Conservation (phyloP, 2,113 vertebrate species). For the Trinectes maculatus region DNA sequence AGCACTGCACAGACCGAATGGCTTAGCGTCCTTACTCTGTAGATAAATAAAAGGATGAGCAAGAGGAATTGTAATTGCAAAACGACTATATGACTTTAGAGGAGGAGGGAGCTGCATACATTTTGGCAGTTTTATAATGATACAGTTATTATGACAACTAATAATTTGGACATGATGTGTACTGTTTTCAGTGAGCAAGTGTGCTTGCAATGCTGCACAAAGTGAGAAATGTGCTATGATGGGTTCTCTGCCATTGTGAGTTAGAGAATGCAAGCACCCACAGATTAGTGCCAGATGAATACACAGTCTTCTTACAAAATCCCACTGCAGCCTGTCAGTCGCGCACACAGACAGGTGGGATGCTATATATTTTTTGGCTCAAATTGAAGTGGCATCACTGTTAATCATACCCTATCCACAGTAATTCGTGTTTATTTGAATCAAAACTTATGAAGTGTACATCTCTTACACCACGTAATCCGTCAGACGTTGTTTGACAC, state of each 20-base stretch:
- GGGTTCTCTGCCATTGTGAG: conserved; percentile 46
- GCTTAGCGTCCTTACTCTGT: conserved; percentile 59
- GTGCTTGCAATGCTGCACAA: conserved; percentile 58
- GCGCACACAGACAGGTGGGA: conserved; percentile 33
- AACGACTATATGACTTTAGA: conserved; percentile 56
- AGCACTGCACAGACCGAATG: conserved; percentile 66
- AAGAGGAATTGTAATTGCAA: conserved; percentile 52
- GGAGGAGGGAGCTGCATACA: conserved; percentile 37
- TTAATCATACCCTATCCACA: neutral
- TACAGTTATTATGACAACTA: conserved; percentile 56
- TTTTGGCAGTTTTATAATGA: conserved; percentile 49
- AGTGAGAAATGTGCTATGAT: conserved; percentile 50
- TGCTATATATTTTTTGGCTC: conserved; percentile 8
- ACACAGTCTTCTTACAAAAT: conserved; percentile 46
- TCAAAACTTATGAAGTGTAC: neutral
- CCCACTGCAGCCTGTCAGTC: conserved; percentile 20
- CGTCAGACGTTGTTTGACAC: conserved; percentile 1
- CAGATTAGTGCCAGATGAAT: conserved; percentile 52
- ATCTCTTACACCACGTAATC: neutral
- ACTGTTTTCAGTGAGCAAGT: conserved; percentile 32
- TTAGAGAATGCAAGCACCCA: conserved; percentile 48
- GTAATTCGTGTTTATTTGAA: conserved; percentile 17
- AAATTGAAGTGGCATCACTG: neutral
- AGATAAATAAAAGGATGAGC: conserved; percentile 70
- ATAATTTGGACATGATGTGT: conserved; percentile 50